phyloP scores from a whole-genome alignment of 2,797 vertebrate genomes.

The Enteromius fasciolatus region DNA sequence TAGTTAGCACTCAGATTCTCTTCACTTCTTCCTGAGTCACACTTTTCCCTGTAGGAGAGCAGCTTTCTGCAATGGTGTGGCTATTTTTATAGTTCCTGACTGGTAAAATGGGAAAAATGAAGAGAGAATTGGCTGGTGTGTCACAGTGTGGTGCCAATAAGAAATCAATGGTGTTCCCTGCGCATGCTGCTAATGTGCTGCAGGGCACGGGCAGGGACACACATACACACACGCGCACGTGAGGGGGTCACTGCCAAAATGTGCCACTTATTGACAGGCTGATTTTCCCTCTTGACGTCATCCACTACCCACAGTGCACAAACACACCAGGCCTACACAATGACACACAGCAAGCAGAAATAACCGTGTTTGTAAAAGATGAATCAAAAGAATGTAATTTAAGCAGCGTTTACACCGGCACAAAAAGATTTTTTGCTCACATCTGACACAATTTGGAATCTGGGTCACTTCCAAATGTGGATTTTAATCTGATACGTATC shows the following conservation, averaged over 20 bases:
- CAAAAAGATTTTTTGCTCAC: no score
- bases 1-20: slow-evolving; percentile 28
- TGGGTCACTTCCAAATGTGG: no score
- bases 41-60: background rate
- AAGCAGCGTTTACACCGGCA: background rate
- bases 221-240: slow-evolving; percentile 4
- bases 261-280: slow-evolving; percentile 29
- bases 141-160: slow-evolving; percentile 42
- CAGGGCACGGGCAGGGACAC: background rate
- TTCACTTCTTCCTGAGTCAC: slow-evolving; percentile 9
- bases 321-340: background rate
- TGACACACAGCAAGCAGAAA: background rate
- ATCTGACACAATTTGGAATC: no score
- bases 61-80: slow-evolving; percentile 14
- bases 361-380: background rate
- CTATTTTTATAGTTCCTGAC: slow-evolving; percentile 51
- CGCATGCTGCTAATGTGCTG: slow-evolving; percentile 38
- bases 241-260: slow-evolving; percentile 41
- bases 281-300: slow-evolving; percentile 38
- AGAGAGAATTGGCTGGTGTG: slow-evolving; percentile 25
- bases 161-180: slow-evolving; percentile 54
- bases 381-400: background rate
- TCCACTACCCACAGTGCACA: slow-evolving; percentile 14
- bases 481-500: no score
- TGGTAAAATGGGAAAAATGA: slow-evolving; percentile 40